These are phyloP conservation scores for Philereme transversata DNA, from an alignment of 2,888 invertebrate species.

Conservation along the genomic window DNA sequence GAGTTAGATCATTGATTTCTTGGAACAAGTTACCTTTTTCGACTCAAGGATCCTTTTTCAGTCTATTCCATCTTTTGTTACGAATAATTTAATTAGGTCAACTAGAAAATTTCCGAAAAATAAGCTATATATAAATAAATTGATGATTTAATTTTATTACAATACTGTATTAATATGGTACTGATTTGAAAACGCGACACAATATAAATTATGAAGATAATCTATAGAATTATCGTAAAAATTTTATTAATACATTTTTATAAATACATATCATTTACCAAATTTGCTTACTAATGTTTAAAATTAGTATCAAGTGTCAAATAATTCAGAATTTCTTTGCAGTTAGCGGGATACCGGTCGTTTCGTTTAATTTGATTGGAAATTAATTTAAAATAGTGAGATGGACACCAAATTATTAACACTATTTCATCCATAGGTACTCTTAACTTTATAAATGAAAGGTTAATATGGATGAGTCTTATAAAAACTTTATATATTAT, in stretches of 20 bases:
- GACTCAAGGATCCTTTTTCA: background rate
- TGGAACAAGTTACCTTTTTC: background rate
- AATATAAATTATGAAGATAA: slow-evolving; percentile 8
- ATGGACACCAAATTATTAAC: slow-evolving; percentile 38
- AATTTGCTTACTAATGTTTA: slow-evolving; percentile 35
- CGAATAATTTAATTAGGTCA: too few relatives aligned
- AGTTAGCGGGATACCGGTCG: slow-evolving; percentile 38
- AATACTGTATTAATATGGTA: too few relatives aligned
- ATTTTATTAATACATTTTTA: slow-evolving; percentile 23
- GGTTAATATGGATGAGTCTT: slow-evolving; percentile 40
- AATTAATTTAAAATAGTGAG: slow-evolving; percentile 57
- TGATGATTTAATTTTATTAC: too few relatives aligned
- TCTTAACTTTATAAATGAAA: slow-evolving; percentile 31
- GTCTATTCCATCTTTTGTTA: background rate
- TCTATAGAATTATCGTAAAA: slow-evolving; percentile 22
- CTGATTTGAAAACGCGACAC: background rate
- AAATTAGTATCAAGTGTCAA: slow-evolving; percentile 42
- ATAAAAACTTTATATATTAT: background rate
- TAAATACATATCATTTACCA: slow-evolving; percentile 21
- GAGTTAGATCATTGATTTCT: slow-evolving; percentile 12
- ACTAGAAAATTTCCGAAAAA: too few relatives aligned
- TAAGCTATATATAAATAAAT: too few relatives aligned
- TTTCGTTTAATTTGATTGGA: slow-evolving; percentile 46
- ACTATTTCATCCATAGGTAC: slow-evolving; percentile 27
- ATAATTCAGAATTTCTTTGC: slow-evolving; percentile 50